These are phyloP conservation scores for Chrysotoxum bicinctum DNA, from an alignment of 2,888 invertebrate species.

Conservation along the genomic window DNA sequence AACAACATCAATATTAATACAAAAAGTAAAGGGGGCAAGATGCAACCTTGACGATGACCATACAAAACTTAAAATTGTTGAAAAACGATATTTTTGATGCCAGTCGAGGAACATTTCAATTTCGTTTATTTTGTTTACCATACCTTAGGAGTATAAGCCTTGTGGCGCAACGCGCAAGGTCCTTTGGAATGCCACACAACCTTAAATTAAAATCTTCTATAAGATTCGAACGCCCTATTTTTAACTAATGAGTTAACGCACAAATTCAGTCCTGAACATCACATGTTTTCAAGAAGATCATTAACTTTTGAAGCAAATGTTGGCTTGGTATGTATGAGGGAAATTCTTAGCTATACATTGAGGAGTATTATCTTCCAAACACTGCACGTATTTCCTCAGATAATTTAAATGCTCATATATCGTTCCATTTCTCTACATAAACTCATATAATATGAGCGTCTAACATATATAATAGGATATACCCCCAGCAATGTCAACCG, in stretches of 20 bases:
- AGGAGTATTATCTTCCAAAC: conserved; percentile 1
- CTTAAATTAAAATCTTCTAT: too few relatives aligned
- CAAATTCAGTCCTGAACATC: not conserved
- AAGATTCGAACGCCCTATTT: not conserved
- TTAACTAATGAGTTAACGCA: not conserved
- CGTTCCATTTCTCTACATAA: not conserved
- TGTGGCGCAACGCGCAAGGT: too few relatives aligned
- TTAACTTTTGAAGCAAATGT: conserved; percentile 20
- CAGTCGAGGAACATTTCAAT: too few relatives aligned
- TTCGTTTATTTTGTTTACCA: too few relatives aligned
- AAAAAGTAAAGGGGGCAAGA: too few relatives aligned
- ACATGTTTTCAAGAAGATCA: conserved; percentile 12
- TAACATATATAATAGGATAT: conserved; percentile 28
- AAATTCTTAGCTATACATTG: not conserved
- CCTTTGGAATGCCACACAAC: too few relatives aligned
- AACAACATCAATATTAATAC: too few relatives aligned
- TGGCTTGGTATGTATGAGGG: not conserved
- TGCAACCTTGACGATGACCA: too few relatives aligned
- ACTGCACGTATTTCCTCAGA: conserved; percentile 40
- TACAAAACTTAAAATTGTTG: too few relatives aligned
- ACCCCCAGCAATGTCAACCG: conserved; percentile 10
- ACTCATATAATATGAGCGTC: not conserved
- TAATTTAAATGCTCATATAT: conserved; percentile 52
- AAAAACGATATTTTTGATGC: too few relatives aligned
- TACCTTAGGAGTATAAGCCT: too few relatives aligned